Conservation (phyloP, 2,113 vertebrate species). For the Sigmodon hispidus region DNA sequence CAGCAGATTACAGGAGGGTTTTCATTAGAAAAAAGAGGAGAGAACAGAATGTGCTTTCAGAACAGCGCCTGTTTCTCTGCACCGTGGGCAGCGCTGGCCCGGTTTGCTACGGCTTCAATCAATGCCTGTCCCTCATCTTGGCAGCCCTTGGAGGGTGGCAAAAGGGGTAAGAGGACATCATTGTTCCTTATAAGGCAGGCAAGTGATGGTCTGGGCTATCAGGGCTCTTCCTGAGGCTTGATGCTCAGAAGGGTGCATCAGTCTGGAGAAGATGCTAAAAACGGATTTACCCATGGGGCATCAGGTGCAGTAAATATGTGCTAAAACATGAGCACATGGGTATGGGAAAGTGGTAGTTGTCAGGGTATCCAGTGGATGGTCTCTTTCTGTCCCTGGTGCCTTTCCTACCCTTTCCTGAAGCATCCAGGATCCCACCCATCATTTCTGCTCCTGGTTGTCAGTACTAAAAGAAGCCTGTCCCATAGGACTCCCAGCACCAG, state of each 20-base stretch:
- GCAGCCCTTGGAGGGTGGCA: slow-evolving; percentile 84
- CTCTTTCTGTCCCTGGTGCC: not conserved
- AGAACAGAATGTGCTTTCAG: slow-evolving; percentile 85
- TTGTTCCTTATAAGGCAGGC: not conserved
- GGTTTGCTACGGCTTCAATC: slow-evolving; percentile 86
- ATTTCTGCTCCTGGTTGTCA: not conserved
- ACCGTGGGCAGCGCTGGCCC: slow-evolving; percentile 88
- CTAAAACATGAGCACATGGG: not conserved
- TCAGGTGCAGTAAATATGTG: not conserved
- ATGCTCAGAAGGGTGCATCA: not conserved
- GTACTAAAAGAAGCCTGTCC: not conserved
- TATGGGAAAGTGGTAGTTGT: no score
- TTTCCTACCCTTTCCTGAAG: not conserved
- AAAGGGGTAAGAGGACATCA: slow-evolving; percentile 83
- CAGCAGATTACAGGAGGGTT: slow-evolving; percentile 92
- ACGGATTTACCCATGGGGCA: not conserved
- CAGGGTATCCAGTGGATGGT: not conserved
- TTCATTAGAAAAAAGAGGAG: slow-evolving; percentile 90
- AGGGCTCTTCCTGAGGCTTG: not conserved
- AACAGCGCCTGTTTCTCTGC: slow-evolving; percentile 87
- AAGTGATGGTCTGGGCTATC: not conserved
- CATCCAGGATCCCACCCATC: not conserved
- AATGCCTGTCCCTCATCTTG: slow-evolving; percentile 86
- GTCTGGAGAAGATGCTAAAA: not conserved
- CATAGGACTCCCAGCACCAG: not conserved